Evolutionary conservation across 2,888 invertebrate genomes (phyloP), one percentile per base, ranked within the genome.

Genomic region (Augiades crinisus): DNA sequence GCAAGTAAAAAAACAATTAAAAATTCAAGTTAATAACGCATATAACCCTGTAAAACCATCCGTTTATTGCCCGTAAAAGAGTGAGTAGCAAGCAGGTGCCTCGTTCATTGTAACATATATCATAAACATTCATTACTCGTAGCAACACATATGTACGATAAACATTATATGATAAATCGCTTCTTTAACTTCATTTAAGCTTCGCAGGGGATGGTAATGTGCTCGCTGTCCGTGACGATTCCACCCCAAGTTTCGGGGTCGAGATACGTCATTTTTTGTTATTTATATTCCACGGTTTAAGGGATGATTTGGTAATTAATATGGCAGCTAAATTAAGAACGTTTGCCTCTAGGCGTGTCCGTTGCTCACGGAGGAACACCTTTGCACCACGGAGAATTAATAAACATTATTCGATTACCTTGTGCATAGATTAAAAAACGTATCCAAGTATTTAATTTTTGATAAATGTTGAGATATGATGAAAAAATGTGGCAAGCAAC

Each of bases 201-300:
- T 71, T 72, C 54, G 58, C n/a, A 68, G 74, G 75, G 75, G 72
- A 67, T 72, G 65, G 57, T 64, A 70, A 72, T 70, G 71, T 68
- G 74, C 71, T 72, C 21, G 14, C 8, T 24, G 94, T 56, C 96
- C 93, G 95, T 58, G 98, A 99, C 87, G 98, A 96, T 54, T 44
- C 37, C 37, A 43, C 22, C 46, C 46, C 36, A 12, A n/a, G 6
- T 36, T 5, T 10, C 10, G 13, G 24, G 33, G 14, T 43, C 4
- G 38, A 40, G 38, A 33, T 49, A 24, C 41, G 43, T 50, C 41
- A 41, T 55, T 60, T 63, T 60, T 57, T 59, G 52, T 63, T 60
- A 65, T 64, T 63, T 61, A 65, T 62, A 62, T 55, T 60, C 56
- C 57, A 61, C 57, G 58, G 60, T 43, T 55, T 54, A 54, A 55